These are phyloP conservation scores for Thalassophryne amazonica DNA, from an alignment of 2,797 vertebrate species.

Conservation along the genomic window DNA sequence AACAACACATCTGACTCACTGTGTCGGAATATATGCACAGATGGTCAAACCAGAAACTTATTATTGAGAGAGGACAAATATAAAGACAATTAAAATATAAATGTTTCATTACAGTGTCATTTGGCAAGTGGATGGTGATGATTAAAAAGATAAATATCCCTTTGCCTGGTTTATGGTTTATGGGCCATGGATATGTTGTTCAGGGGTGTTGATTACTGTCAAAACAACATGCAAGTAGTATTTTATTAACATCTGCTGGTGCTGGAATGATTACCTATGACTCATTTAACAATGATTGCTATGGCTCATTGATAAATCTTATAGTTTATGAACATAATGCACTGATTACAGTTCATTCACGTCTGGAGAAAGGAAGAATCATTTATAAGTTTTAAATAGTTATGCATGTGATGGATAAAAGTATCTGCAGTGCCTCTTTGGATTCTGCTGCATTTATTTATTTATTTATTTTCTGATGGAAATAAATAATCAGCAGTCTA, in stretches of 20 bases:
- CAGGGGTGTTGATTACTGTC: slow-evolving; percentile 54
- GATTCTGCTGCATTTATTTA: no score
- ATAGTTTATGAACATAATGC: slow-evolving; percentile 11
- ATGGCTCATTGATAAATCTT: slow-evolving; percentile 20
- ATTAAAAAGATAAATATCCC: slow-evolving; percentile 54
- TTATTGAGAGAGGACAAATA: slow-evolving; percentile 22
- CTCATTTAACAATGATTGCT: slow-evolving; percentile 27
- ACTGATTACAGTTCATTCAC: slow-evolving; percentile 17
- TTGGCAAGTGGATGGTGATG: slow-evolving; percentile 49
- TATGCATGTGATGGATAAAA: slow-evolving; percentile 7
- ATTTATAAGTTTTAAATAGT: background rate
- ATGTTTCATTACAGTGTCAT: slow-evolving; percentile 54
- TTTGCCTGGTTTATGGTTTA: slow-evolving; percentile 54
- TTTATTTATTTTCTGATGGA: no score
- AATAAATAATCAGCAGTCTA: no score
- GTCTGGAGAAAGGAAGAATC: background rate
- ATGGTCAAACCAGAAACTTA: slow-evolving; percentile 55
- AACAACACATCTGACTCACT: slow-evolving; percentile 24
- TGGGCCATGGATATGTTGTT: slow-evolving; percentile 47
- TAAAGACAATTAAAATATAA: slow-evolving; percentile 31
- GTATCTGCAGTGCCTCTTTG: no score
- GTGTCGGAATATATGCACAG: slow-evolving; percentile 46
- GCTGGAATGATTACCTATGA: slow-evolving; percentile 24
- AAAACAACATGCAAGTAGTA: slow-evolving; percentile 44
- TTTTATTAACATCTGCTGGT: slow-evolving; percentile 42